Base-by-base conservation (phyloP, 2,888 invertebrate species). In the Rhagophthalmus giganteus region DNA sequence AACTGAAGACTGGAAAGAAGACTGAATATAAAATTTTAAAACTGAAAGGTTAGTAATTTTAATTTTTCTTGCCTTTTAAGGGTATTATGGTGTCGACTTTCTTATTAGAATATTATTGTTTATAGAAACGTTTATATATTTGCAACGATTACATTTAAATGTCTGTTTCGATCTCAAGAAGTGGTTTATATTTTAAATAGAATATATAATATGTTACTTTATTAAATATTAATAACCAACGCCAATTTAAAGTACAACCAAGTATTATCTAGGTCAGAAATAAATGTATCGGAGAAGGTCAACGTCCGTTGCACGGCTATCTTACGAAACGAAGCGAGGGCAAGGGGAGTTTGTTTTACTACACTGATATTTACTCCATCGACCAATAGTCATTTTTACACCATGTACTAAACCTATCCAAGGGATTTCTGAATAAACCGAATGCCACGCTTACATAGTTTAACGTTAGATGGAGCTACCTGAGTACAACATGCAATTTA, bases 1-100 rank as follows among this genome's bases (percentile, higher is more conserved):
- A 42, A 47, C 47, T 28, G 38, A 53, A 53, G 53, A 48, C 53
- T 53, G 53, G 31, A 38, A 39, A 48, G 47, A 53, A 53, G 53
- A 53, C 53, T 53, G 53, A 53, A 41, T 46, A n/a, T 30, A 40
- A 31, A 30, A 15, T 1, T 9, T 28, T 25, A 24, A 52, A 52
- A 13, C 12, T 9, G 26, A 24, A 27, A 49, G 49, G 49, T 49
- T 27, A 41, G 49, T 49, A n/a, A 12, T 16, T 46, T 2, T 26
- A 8, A 33, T 25, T 41, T 31, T 31, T 10, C 7, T 9, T 3
- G 12, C 15, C 14, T 11, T 33, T 32, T 25, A n/a, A n/a, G n/a
- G n/a, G n/a, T n/a, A n/a, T n/a, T n/a, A n/a, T n/a, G n/a, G n/a
- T n/a, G n/a, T n/a, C n/a, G n/a, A n/a, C n/a, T n/a, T n/a, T n/a